These are phyloP conservation scores for Hylomyscus alleni DNA, from an alignment of 2,797 vertebrate species.

Conservation along the genomic window DNA sequence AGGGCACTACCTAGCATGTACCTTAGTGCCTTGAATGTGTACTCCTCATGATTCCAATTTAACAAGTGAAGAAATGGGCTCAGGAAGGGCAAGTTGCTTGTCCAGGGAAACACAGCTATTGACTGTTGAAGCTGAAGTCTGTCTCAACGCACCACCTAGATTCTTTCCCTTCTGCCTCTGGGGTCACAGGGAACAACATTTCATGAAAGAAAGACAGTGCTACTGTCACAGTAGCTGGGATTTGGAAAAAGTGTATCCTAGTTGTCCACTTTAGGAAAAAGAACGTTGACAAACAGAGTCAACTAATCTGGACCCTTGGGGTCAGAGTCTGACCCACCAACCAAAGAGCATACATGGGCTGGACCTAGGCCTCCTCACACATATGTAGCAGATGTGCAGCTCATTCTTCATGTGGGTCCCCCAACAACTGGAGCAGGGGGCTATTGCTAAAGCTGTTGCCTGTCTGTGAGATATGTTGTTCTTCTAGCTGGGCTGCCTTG, in stretches of 20 bases:
- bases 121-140: conserved; percentile 12
- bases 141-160: neutral
- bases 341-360: neutral
- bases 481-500: neutral
- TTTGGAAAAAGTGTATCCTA: conserved; percentile 1
- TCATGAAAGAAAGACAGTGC: conserved; percentile 17
- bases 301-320: neutral
- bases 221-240: conserved; percentile 1
- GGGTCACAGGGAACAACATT: neutral
- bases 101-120: neutral
- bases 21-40: neutral
- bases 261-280: neutral
- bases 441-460: neutral
- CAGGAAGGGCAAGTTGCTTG: conserved; percentile 20
- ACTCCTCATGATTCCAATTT: conserved; percentile 45
- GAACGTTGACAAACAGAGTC: neutral
- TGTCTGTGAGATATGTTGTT: neutral
- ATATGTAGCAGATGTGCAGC: neutral
- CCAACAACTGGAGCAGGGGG: neutral
- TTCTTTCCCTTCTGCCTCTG: conserved; percentile 1
- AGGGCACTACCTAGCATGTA: neutral
- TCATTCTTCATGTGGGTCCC: neutral
- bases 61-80: conserved; percentile 25
- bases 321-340: neutral
- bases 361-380: neutral